A percentile compares a stretch with the other conserved stretches of the same genome.
Evolutionary conservation across 2,113 vertebrate genomes (phyloP).

Genomic region (Sphyrna mokarran): DNA sequence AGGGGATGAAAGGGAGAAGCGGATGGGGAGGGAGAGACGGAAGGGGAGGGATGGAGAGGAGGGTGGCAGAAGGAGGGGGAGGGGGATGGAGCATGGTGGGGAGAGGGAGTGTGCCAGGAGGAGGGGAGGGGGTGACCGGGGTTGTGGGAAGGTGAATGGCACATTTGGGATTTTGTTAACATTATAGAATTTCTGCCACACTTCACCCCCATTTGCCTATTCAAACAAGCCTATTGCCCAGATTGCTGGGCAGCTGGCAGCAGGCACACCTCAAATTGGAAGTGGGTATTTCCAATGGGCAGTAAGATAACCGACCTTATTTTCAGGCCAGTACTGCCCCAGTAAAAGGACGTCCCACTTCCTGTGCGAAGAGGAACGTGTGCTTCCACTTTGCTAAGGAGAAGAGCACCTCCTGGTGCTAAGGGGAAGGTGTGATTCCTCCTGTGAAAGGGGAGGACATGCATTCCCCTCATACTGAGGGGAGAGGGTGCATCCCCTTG

Average conservation of each 20-base stretch:
- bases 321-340: background rate
- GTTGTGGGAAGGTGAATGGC: too few species aligned
- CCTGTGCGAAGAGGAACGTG: too few species aligned
- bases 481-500: background rate
- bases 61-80: too few species aligned
- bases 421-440: too few species aligned
- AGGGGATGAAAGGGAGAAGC: too few species aligned
- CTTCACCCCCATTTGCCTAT: background rate
- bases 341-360: background rate
- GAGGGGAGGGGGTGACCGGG: too few species aligned
- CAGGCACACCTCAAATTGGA: background rate
- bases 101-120: too few species aligned
- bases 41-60: too few species aligned
- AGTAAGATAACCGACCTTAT: background rate
- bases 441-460: background rate
- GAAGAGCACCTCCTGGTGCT: too few species aligned
- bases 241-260: background rate
- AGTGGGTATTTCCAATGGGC: background rate
- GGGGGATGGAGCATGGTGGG: too few species aligned
- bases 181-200: background rate
- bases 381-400: too few species aligned
- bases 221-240: background rate
- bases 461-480: background rate
- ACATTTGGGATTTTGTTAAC: background rate
- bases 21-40: too few species aligned